Base-by-base conservation (phyloP, 2,113 vertebrate species). In the Lampris incognitus region DNA sequence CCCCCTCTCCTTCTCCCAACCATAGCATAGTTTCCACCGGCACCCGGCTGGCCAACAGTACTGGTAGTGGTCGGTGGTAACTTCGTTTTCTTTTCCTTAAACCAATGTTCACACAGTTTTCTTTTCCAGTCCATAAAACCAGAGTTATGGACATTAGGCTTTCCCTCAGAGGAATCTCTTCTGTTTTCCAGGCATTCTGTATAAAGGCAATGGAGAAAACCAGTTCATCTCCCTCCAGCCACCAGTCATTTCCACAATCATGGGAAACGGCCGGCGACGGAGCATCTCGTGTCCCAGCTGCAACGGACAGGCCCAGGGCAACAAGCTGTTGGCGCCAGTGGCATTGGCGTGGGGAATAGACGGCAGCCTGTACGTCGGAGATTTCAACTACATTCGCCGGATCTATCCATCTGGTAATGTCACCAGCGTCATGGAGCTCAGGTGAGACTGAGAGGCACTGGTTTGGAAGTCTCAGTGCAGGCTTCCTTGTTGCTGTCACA, bases 241-340 rank as follows among this genome's bases (percentile, higher is more conserved):
- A 0, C 97, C 97, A 0, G 94, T 99, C 51, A 95, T 99, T 81
- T 96, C 95, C 69, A 98, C 96, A n/a, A 94, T 99, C 86, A 99
- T 99, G 98, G 98, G 98, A 44, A 99, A 98, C 0, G 98, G 97
- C 0, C 94, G 97, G 9, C 94, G 97, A 5, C 94, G 98, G 8
- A 99, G 98, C 90, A 99, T 99, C 90, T 99, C 98, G 0, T 99
- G 98, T 66, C 98, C 98, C 0, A 99, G 98, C 72, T 99, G 98
- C 79, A 99, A 99, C 1, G 98, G 98, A 0, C 97, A 98, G 85
- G 97, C 98, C 0, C 97, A 97, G 36, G 98, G 98, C n/a, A 99
- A 99, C 88, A 99, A 99, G 88, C 93, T 99, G 4, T 49, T 99
- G 88, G 98, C 98, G 13, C 98, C 98, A 0, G 97, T 99, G 38